Conservation (phyloP, 2,888 invertebrate genomes). For the Caenorhabditis drosophilae region DNA sequence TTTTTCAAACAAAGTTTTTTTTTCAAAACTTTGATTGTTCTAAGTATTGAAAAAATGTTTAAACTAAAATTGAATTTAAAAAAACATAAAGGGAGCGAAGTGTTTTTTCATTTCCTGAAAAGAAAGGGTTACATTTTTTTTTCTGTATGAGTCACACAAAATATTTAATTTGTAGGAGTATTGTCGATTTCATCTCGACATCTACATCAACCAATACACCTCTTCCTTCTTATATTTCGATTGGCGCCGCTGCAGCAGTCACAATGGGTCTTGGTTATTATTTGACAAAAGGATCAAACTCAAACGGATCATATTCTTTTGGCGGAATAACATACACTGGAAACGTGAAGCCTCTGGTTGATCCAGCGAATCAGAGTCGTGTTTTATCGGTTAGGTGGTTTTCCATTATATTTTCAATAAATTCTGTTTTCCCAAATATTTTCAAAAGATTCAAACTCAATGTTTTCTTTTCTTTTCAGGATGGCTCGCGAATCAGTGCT, state of each 20-base stretch:
- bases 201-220: slow-evolving; percentile 12
- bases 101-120: too few relatives aligned
- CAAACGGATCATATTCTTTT: slow-evolving; percentile 20
- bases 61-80: too few relatives aligned
- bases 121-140: too few relatives aligned
- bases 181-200: slow-evolving; percentile 39
- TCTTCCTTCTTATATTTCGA: slow-evolving; percentile 29
- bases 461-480: slow-evolving; percentile 22
- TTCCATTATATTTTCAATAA: slow-evolving; percentile 2
- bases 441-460: not conserved
- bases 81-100: too few relatives aligned
- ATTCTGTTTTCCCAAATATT: not conserved
- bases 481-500: slow-evolving; percentile 61
- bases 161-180: slow-evolving; percentile 23
- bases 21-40: too few relatives aligned
- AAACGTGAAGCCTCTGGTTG: slow-evolving; percentile 50
- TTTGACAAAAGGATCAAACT: slow-evolving; percentile 29
- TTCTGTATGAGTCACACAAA: too few relatives aligned
- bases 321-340: slow-evolving; percentile 33
- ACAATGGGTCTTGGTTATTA: slow-evolving; percentile 58
- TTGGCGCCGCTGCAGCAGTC: slow-evolving; percentile 53
- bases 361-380: slow-evolving; percentile 56
- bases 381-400: slow-evolving; percentile 33
- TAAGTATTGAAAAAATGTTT: too few relatives aligned
- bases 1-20: too few relatives aligned